Evolutionary conservation across 1,140 invertebrate genomes (phyloP).

Genomic region (Babylonia areolata): DNA sequence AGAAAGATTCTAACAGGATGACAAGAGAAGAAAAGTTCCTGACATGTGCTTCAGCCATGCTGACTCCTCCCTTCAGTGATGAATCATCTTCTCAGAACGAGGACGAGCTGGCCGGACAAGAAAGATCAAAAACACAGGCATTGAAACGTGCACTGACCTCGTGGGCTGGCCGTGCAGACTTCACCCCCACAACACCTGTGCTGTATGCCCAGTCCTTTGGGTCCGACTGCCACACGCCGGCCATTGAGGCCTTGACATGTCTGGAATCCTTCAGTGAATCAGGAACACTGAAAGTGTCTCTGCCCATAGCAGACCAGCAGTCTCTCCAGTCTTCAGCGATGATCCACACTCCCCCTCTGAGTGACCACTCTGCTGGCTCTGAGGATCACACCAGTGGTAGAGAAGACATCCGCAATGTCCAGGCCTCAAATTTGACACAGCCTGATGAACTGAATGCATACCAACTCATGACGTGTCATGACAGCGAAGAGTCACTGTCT

Average conservation of each 20-base stretch:
- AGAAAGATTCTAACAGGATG: background rate
- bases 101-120: background rate
- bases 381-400: background rate
- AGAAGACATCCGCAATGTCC: background rate
- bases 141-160: background rate
- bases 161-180: background rate
- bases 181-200: background rate
- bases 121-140: background rate
- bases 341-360: background rate
- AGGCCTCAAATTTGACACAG: no score
- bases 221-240: background rate
- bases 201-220: background rate
- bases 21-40: background rate
- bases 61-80: no score
- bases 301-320: background rate
- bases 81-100: background rate
- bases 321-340: background rate
- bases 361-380: background rate
- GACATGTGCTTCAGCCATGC: background rate
- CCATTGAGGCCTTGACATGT: conserved; percentile 1
- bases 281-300: background rate
- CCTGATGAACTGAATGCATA: background rate
- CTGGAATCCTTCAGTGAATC: conserved; percentile 9
- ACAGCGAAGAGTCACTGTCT: background rate
- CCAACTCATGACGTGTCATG: background rate